Evolutionary conservation across 2,797 vertebrate species (phyloP).

Genomic region (Parambassis ranga): DNA sequence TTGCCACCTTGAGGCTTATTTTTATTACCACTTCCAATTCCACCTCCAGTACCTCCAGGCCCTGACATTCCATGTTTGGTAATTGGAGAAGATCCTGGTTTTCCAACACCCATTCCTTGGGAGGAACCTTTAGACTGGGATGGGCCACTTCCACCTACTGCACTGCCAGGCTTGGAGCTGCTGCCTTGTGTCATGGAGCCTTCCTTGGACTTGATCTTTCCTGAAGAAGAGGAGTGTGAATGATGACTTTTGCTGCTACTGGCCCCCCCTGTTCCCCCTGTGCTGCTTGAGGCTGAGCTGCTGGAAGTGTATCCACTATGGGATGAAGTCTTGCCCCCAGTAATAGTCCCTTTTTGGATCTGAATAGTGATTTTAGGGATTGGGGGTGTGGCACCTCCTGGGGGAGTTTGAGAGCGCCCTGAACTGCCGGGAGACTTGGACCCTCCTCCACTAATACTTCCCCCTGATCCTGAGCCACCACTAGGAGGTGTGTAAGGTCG

Average conservation of each 20-base stretch:
- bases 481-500: constrained; percentile 95
- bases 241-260: constrained; percentile 94
- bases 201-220: constrained; percentile 96
- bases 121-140: constrained; percentile 91
- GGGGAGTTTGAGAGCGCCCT: constrained; percentile 94
- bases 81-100: constrained; percentile 94
- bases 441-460: constrained; percentile 89
- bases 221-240: constrained; percentile 93
- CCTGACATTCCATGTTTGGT: constrained; percentile 93
- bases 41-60: constrained; percentile 80
- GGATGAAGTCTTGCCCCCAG: constrained; percentile 92
- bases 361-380: constrained; percentile 99
- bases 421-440: constrained; percentile 98
- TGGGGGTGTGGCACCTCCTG: constrained; percentile 93
- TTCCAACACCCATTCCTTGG: constrained; percentile 90
- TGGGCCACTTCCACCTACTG: constrained; percentile 73
- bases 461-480: constrained; percentile 86
- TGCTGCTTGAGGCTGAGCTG: constrained; percentile 82
- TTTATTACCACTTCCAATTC: constrained; percentile 82
- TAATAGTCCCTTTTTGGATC: constrained; percentile 94
- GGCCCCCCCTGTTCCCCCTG: constrained; percentile 69
- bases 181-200: constrained; percentile 84
- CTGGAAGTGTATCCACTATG: constrained; percentile 92
- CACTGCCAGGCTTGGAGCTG: constrained; percentile 87
- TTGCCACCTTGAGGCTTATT: constrained; percentile 96